Conservation (phyloP, 1,140 invertebrate species). For the Bombus huntii region DNA sequence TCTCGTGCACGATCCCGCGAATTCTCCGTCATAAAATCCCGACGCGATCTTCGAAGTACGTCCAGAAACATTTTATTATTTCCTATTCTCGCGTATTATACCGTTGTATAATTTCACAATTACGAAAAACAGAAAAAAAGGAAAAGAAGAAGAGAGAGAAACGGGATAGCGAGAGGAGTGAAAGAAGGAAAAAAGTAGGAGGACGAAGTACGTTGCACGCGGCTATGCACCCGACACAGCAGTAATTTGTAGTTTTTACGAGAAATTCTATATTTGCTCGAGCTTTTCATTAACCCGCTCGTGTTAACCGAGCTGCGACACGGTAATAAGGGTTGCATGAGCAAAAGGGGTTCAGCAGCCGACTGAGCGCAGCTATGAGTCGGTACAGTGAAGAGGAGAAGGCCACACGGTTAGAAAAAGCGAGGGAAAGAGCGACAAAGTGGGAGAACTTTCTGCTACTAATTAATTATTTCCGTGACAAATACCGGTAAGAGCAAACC, state of each 20-base stretch:
- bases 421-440: constrained; percentile 12
- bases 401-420: constrained; percentile 12
- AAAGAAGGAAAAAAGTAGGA: neutral
- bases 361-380: constrained; percentile 56
- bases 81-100: constrained; percentile 57
- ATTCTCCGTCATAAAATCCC: constrained; percentile 39
- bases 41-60: constrained; percentile 58
- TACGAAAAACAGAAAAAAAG: constrained; percentile 32
- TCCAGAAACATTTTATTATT: constrained; percentile 54
- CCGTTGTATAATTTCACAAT: constrained; percentile 57
- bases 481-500: constrained; percentile 57
- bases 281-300: constrained; percentile 72
- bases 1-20: neutral
- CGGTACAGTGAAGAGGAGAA: neutral
- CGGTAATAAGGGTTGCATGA: constrained; percentile 67
- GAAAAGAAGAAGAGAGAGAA: neutral
- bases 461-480: constrained; percentile 74
- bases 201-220: constrained; percentile 35
- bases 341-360: constrained; percentile 50
- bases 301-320: constrained; percentile 69
- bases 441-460: constrained; percentile 56
- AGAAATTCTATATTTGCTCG: constrained; percentile 71
- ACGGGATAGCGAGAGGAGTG: too few species aligned
- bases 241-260: constrained; percentile 72
- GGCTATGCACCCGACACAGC: constrained; percentile 44